phyloP scores from a whole-genome alignment of 2,888 invertebrate species.

The Agrotis exclamationis region DNA sequence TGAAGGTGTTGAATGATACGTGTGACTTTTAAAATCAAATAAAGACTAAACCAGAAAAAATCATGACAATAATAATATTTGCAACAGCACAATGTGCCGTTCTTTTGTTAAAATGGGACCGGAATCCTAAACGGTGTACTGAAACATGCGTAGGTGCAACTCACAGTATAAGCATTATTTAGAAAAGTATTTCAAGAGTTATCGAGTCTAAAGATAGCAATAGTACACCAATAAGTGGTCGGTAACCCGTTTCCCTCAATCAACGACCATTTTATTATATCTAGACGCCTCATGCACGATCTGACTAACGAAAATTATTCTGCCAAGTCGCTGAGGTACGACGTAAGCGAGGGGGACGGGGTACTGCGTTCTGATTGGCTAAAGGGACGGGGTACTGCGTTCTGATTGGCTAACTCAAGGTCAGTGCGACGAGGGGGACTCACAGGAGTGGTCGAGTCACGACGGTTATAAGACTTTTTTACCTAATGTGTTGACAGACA shows the following conservation, averaged over 20 bases:
- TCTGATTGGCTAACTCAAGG: too few species aligned
- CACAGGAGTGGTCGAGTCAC: too few species aligned
- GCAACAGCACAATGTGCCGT: not conserved
- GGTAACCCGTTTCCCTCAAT: conserved; percentile 35
- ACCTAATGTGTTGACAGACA: too few species aligned
- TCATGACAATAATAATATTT: not conserved
- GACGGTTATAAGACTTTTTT: too few species aligned
- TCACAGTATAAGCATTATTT: conserved; percentile 3
- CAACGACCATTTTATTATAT: too few species aligned
- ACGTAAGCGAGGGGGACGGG: too few species aligned
- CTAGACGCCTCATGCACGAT: too few species aligned
- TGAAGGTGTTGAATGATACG: conserved; percentile 3
- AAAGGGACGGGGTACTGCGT: too few species aligned
- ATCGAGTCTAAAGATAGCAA: conserved; percentile 27
- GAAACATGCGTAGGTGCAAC: conserved; percentile 26
- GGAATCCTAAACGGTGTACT: conserved; percentile 12
- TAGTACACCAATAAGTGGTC: conserved; percentile 29
- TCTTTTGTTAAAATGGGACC: conserved; percentile 2
- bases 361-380: too few species aligned
- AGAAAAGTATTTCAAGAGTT: conserved; percentile 25
- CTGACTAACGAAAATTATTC: too few species aligned
- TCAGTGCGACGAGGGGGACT: too few species aligned
- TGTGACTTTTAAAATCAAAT: not conserved
- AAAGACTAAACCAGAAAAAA: not conserved
- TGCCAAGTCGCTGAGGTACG: too few species aligned